These are phyloP conservation scores for Enteromius afrohamiltoni DNA, from an alignment of 2,797 vertebrate species.

Conservation along the genomic window DNA sequence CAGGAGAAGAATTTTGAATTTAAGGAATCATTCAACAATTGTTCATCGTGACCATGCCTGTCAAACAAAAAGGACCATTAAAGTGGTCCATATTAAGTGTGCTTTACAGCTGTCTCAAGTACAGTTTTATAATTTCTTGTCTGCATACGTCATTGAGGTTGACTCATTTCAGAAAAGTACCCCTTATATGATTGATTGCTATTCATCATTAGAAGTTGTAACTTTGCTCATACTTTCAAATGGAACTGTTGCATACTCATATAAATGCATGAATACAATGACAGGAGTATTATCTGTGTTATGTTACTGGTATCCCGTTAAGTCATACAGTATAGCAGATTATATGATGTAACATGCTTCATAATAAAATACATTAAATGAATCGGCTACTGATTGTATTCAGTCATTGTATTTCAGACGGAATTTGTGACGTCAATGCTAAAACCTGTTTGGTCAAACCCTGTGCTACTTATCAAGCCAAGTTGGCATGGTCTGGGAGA, in stretches of 20 bases:
- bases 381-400: neutral
- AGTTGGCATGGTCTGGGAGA: neutral
- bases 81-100: neutral
- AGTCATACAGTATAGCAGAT: neutral
- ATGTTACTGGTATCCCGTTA: too few species aligned
- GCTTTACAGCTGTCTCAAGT: neutral
- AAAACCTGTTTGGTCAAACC: constrained; percentile 15
- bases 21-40: neutral
- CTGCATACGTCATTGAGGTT: neutral
- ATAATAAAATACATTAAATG: neutral
- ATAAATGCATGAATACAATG: too few species aligned
- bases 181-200: neutral
- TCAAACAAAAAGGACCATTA: neutral
- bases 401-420: too few species aligned
- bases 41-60: neutral
- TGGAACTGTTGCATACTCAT: too few species aligned
- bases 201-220: neutral
- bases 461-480: constrained; percentile 4
- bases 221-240: neutral
- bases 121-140: neutral
- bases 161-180: neutral
- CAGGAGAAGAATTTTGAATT: neutral
- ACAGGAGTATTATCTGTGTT: too few species aligned
- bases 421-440: constrained; percentile 10
- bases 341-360: neutral